Evolutionary conservation across 1,140 invertebrate species (phyloP).

Genomic region (Battus philenor): DNA sequence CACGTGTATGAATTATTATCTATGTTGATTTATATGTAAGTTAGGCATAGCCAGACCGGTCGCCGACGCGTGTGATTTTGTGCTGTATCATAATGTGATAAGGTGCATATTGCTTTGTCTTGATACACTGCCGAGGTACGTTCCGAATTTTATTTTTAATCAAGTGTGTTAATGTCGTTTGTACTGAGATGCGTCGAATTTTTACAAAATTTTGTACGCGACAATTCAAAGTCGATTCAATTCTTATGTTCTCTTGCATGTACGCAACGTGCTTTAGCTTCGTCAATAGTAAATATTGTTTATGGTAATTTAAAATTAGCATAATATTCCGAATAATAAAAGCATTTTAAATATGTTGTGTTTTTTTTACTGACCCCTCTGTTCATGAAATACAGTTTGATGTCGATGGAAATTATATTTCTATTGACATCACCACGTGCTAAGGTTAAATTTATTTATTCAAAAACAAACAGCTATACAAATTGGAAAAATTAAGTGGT

Average conservation of each 20-base stretch:
- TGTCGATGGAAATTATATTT: neutral
- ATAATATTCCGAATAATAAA: conserved; percentile 62
- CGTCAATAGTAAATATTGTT: conserved; percentile 47
- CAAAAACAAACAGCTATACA: neutral
- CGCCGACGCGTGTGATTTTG: conserved; percentile 6
- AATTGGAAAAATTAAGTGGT: neutral
- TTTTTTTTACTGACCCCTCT: conserved; percentile 21
- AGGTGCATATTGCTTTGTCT: neutral
- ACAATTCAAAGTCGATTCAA: conserved; percentile 28
- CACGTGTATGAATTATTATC: neutral
- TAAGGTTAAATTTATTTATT: neutral
- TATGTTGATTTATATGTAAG: conserved; percentile 6
- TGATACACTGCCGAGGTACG: neutral
- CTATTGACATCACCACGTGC: no score
- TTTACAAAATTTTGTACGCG: conserved; percentile 40
- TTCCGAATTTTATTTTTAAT: no score
- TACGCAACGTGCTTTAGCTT: conserved; percentile 50
- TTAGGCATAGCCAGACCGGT: conserved; percentile 12
- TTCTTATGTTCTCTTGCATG: conserved; percentile 25
- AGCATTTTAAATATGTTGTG: conserved; percentile 45
- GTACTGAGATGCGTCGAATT: neutral
- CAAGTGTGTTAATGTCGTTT: no score
- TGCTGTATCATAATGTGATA: neutral
- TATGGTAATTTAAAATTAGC: conserved; percentile 48
- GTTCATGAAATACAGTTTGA: neutral